Conservation (phyloP, 2,888 invertebrate genomes). For the Electrophaes corylata region DNA sequence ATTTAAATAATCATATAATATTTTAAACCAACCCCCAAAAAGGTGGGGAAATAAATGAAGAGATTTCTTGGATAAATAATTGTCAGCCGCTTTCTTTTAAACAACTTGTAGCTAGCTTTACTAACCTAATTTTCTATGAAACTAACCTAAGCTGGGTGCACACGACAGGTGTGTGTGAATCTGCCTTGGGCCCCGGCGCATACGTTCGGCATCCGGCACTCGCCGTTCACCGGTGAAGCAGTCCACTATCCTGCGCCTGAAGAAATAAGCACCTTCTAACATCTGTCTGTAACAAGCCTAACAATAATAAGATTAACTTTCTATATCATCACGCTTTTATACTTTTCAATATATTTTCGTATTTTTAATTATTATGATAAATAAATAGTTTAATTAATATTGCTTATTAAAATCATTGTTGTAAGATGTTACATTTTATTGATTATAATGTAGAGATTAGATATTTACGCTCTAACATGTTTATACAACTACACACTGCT, state of each 20-base stretch:
- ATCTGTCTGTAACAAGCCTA: conserved; percentile 56
- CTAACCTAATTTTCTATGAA: conserved; percentile 44
- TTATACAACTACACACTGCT: conserved; percentile 35
- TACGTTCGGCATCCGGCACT: conserved; percentile 91
- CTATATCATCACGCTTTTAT: conserved; percentile 37
- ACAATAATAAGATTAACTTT: conserved; percentile 39
- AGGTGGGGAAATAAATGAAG: too few relatives aligned
- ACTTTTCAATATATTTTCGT: conserved; percentile 33
- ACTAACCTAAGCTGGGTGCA: conserved; percentile 48
- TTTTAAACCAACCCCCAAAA: not conserved
- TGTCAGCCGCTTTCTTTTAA: too few relatives aligned
- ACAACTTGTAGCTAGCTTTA: not conserved
- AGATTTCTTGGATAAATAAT: too few relatives aligned
- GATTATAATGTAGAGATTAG: not conserved
- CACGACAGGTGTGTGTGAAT: conserved; percentile 80
- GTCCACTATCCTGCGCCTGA: conserved; percentile 70
- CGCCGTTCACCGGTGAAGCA: conserved; percentile 86
- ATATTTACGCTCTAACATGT: not conserved
- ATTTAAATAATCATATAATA: too few relatives aligned
- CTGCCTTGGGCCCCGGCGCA: conserved; percentile 87
- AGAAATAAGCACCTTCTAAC: conserved; percentile 63
- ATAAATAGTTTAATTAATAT: conserved; percentile 38
- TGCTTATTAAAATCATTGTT: conserved; percentile 28
- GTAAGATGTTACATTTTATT: conserved; percentile 13
- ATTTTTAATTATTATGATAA: conserved; percentile 31